These are phyloP conservation scores for Sminthurides bifidus DNA, from an alignment of 1,140 invertebrate genomes.

Conservation along the genomic window DNA sequence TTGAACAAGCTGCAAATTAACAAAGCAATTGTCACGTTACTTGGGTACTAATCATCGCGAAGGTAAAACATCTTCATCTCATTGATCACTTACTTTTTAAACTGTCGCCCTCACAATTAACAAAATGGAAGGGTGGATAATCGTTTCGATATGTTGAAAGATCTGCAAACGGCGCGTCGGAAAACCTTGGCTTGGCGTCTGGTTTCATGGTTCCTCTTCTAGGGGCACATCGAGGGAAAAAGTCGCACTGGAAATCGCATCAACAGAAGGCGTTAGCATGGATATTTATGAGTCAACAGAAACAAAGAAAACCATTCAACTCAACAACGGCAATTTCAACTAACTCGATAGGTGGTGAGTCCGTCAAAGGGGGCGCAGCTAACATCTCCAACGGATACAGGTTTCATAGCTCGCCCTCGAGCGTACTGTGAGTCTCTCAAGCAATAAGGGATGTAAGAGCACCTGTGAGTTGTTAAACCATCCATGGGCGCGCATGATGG, in stretches of 20 bases:
- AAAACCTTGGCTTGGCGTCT: not conserved
- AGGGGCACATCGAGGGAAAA: not conserved
- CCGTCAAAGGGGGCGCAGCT: conserved; percentile 21
- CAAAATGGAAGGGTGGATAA: conserved; percentile 6
- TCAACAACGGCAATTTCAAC: not conserved
- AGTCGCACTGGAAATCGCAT: conserved; percentile 4
- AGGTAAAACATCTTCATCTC: too few relatives aligned
- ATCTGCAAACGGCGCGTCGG: conserved; percentile 5
- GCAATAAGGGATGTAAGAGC: conserved; percentile 19
- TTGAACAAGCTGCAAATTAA: not conserved
- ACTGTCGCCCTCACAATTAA: conserved; percentile 2
- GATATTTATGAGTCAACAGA: too few relatives aligned
- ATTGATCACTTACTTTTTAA: not conserved
- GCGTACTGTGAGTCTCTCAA: conserved; percentile 10
- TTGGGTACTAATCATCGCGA: not conserved
- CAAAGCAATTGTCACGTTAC: not conserved
- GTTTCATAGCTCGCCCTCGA: conserved; percentile 11
- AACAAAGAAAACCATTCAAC: too few relatives aligned
- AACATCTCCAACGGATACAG: conserved; percentile 1
- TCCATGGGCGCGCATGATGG: conserved; percentile 17
- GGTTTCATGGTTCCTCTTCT: not conserved
- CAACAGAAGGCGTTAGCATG: not conserved
- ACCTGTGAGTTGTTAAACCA: conserved; percentile 18
- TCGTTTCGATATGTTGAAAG: conserved; percentile 5
- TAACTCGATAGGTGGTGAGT: conserved; percentile 20